phyloP scores from a whole-genome alignment of 2,888 invertebrate genomes.

The Alcis repandata region DNA sequence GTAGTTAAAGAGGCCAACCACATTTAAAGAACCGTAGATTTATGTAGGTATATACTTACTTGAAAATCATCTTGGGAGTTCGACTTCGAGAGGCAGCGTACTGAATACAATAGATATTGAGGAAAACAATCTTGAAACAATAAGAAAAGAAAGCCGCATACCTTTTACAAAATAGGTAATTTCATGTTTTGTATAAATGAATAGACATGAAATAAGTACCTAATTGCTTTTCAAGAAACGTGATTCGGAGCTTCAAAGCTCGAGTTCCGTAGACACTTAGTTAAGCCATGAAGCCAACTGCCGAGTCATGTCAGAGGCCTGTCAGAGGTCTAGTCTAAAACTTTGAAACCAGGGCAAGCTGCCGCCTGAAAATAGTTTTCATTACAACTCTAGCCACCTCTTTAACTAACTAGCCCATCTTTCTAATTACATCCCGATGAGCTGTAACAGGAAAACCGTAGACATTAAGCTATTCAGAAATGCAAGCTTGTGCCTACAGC shows the following conservation, averaged over 20 bases:
- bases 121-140: conserved; percentile 9
- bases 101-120: neutral
- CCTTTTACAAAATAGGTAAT: neutral
- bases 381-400: neutral
- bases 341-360: too few species aligned
- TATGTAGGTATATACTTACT: neutral
- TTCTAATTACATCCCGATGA: conserved; percentile 44
- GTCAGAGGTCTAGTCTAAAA: too few species aligned
- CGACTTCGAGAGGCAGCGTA: neutral
- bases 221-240: neutral
- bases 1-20: too few species aligned
- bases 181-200: neutral
- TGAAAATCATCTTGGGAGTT: conserved; percentile 17
- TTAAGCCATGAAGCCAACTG: too few species aligned
- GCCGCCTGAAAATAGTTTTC: too few species aligned
- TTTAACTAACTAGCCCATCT: conserved; percentile 2
- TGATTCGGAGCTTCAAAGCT: neutral
- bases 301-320: too few species aligned
- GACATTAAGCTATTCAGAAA: conserved; percentile 45
- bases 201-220: neutral
- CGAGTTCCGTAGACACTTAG: too few species aligned
- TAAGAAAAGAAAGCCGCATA: conserved; percentile 1
- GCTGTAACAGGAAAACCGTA: conserved; percentile 47
- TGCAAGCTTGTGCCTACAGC: conserved; percentile 21
- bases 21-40: neutral